Evolutionary conservation across 2,113 vertebrate genomes (phyloP).

Genomic region (Noctilio leporinus): DNA sequence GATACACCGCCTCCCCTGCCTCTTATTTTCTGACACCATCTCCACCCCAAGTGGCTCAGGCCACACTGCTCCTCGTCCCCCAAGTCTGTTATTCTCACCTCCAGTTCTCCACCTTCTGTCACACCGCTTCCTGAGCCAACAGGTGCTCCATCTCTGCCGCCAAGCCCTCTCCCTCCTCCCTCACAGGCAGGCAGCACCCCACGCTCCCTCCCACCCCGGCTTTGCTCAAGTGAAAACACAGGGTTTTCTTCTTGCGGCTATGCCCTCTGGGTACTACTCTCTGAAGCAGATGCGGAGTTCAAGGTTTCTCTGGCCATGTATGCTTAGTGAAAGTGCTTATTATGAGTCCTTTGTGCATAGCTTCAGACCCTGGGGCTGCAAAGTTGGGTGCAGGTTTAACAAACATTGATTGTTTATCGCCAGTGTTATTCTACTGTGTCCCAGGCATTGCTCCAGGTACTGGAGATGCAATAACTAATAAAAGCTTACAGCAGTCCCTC

Average conservation of each 20-base stretch:
- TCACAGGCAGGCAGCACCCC: not conserved
- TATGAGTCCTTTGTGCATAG: not conserved
- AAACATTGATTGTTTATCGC: not conserved
- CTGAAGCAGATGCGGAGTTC: not conserved
- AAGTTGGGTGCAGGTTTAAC: not conserved
- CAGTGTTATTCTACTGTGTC: not conserved
- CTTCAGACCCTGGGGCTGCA: not conserved
- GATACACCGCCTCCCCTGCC: not conserved
- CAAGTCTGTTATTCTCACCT: constrained; percentile 16
- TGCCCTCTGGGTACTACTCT: not conserved
- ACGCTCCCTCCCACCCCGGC: not conserved
- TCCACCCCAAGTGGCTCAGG: not conserved
- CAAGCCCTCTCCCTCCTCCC: not conserved
- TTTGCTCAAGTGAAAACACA: not conserved
- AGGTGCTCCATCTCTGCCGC: not conserved
- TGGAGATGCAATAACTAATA: not conserved
- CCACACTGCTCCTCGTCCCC: not conserved
- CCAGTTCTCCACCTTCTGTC: constrained; percentile 60
- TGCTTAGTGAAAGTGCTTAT: not conserved
- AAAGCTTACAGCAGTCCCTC: not conserved
- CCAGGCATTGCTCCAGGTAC: not conserved
- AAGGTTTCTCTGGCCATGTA: not conserved
- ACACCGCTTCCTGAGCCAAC: not conserved
- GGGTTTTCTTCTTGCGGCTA: not conserved
- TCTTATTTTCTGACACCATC: not conserved